Percentiles rank a stretch among this genome's conserved stretches.
Evolutionary conservation across 2,113 vertebrate genomes (phyloP).

Genomic region (Ptilorrhoa leucosticta): DNA sequence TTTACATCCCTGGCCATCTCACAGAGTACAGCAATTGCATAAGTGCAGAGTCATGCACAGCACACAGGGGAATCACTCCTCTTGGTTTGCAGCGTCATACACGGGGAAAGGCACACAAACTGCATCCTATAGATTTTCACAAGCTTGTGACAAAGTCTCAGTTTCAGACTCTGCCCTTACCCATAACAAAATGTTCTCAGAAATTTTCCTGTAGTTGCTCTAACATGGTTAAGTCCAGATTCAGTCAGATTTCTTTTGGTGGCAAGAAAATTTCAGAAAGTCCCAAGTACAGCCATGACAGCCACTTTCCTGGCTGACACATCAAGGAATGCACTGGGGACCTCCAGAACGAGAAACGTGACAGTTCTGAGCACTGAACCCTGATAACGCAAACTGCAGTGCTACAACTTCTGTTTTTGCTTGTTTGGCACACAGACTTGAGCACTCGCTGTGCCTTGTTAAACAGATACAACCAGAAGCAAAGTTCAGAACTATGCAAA

Average conservation of each 20-base stretch:
- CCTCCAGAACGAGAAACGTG: background rate
- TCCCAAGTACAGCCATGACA: background rate
- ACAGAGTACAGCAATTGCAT: fast-evolving
- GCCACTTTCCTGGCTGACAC: constrained; percentile 14
- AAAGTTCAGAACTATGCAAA: background rate
- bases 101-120: background rate
- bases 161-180: background rate
- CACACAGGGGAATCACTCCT: background rate
- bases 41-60: constrained; percentile 43
- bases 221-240: background rate
- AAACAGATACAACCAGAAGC: background rate
- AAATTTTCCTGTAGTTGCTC: background rate
- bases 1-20: background rate
- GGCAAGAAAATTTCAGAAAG: background rate
- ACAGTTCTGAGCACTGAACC: background rate
- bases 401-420: background rate
- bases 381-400: background rate
- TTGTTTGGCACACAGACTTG: background rate
- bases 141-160: background rate
- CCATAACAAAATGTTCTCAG: background rate
- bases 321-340: background rate
- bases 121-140: background rate
- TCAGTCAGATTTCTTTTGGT: background rate
- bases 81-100: background rate
- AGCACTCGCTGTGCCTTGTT: background rate